A percentile compares a stretch with the other conserved stretches of the same genome.
phyloP scores from a whole-genome alignment of 2,113 vertebrate species.

The Elaphurus davidianus region DNA sequence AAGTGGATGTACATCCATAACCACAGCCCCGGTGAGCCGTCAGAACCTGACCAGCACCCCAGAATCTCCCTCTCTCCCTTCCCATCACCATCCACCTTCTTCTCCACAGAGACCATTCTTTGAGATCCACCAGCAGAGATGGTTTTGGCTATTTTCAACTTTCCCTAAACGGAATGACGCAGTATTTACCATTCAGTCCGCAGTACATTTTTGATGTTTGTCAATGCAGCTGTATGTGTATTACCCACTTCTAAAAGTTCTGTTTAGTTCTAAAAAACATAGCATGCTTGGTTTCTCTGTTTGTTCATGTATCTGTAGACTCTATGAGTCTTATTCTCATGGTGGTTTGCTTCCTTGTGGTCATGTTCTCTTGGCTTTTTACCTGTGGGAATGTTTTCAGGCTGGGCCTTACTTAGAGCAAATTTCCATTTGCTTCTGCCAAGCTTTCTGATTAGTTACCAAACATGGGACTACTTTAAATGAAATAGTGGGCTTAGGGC shows the following conservation, averaged over 20 bases:
- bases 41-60: background rate
- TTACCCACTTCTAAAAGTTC: background rate
- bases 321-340: background rate
- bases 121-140: background rate
- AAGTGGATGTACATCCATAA: background rate
- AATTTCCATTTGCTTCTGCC: background rate
- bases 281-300: background rate
- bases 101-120: background rate
- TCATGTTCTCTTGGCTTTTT: background rate
- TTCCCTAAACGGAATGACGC: background rate
- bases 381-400: background rate
- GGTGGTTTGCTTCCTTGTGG: background rate
- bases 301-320: background rate
- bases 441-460: background rate
- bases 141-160: background rate
- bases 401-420: background rate
- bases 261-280: background rate
- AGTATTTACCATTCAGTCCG: background rate
- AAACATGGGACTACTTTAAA: background rate
- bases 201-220: background rate
- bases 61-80: fast-evolving
- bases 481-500: no score
- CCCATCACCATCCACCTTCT: background rate
- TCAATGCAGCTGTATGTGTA: background rate
- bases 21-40: background rate